Evolutionary conservation across 2,888 invertebrate species (phyloP).

Genomic region (Apotomis turbidana): DNA sequence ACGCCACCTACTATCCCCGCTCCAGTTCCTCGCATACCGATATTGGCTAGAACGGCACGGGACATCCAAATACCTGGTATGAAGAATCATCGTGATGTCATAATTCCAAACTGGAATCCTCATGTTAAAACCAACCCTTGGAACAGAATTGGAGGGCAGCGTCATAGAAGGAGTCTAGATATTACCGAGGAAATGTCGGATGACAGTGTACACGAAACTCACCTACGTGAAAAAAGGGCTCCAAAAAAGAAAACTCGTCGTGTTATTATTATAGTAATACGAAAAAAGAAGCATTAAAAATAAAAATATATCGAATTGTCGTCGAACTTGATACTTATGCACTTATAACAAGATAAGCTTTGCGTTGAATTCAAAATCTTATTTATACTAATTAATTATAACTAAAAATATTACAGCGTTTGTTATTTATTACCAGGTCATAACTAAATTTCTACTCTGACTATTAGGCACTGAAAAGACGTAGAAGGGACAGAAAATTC

Average conservation of each 20-base stretch:
- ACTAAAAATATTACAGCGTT: too few relatives aligned
- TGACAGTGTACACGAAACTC: neutral
- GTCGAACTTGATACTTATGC: too few relatives aligned
- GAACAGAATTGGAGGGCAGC: slow-evolving; percentile 49
- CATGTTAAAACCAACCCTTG: slow-evolving; percentile 55
- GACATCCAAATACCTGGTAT: slow-evolving; percentile 47
- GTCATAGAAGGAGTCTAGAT: slow-evolving; percentile 43
- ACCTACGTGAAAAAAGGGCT: slow-evolving; percentile 12
- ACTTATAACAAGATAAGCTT: too few relatives aligned
- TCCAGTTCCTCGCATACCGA: slow-evolving; percentile 37
- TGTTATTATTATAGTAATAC: slow-evolving; percentile 9
- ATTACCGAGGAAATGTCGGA: slow-evolving; percentile 10
- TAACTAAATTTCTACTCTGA: too few relatives aligned
- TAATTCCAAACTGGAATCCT: slow-evolving; percentile 61
- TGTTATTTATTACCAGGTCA: too few relatives aligned
- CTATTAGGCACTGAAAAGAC: too few relatives aligned
- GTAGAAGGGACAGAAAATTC: too few relatives aligned
- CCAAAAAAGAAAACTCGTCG: slow-evolving; percentile 19
- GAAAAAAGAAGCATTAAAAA: slow-evolving; percentile 26
- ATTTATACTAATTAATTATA: too few relatives aligned
- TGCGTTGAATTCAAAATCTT: too few relatives aligned
- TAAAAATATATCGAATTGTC: neutral
- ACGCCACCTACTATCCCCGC: slow-evolving; percentile 38
- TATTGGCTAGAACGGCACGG: slow-evolving; percentile 44
- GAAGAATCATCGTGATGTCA: slow-evolving; percentile 52